Evolutionary conservation across 2,113 vertebrate genomes (phyloP), one percentile per base, ranked within the genome.

Genomic region (Rhineura floridana): DNA sequence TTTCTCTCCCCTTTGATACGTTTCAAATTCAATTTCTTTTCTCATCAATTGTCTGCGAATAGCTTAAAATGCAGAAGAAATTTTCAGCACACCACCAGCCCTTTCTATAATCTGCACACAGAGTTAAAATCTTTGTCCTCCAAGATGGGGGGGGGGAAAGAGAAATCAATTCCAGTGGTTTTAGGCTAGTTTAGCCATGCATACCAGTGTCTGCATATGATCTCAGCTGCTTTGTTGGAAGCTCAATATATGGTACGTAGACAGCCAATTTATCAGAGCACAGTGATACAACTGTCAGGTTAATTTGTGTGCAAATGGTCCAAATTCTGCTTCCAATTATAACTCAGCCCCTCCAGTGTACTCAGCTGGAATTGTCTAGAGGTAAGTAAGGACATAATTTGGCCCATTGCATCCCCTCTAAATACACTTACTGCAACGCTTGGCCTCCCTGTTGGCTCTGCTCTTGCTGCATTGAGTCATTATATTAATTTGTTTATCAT

Each of bases 401-500:
- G 76, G 46, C 23, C 86, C n/a, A 44, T 39, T 72, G 69, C 19
- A 79, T 84, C 42, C 81, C 77, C 33, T 76, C 76, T 55, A 80
- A 88, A 69, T 59, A 84, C 50, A 52, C 30, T 83, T 83, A 65
- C 50, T 9, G 46, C 83, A 75, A 46, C 75, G 77, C 33, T 90
- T 82, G 70, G 82, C 28, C 25, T 90, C 42, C 55, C 86, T 10
- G 2, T 85, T 88, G 65, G 59, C 36, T 81, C 36, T 55, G 36
- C 33, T 81, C 76, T 85, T 81, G 81, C 62, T 39, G 36, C 62
- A 65, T 67, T 69, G 42, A 72, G 46, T 88, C 86, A 87, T 90
- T 90, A 90, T 81, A 90, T 85, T 88, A 67, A 81, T 85, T 87
- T 88, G 81, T 87, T 90, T 81, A 67, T 76, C 65, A 73, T 84